phyloP scores from a whole-genome alignment of 2,113 vertebrate genomes.

The Bujurquina vittata region DNA sequence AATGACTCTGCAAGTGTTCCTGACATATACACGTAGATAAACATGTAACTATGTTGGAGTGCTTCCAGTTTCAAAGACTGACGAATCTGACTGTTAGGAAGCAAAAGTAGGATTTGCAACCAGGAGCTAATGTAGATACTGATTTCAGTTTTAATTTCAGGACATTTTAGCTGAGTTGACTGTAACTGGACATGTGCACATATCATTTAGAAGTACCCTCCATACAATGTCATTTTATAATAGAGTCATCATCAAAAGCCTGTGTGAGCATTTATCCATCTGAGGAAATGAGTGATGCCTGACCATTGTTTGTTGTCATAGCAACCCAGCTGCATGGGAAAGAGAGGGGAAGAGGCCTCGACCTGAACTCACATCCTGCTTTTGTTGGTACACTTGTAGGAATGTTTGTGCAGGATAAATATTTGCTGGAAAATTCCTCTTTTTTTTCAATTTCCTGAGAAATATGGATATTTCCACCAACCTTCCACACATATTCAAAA shows the following conservation, averaged over 20 bases:
- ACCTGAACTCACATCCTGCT: conserved; percentile 78
- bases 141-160: background rate
- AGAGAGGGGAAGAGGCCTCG: conserved; percentile 26
- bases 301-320: conserved; percentile 70
- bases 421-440: conserved; percentile 68
- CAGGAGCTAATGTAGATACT: background rate
- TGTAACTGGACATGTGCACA: background rate
- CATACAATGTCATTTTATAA: background rate
- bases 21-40: too few relatives aligned
- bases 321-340: background rate
- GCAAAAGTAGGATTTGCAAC: background rate
- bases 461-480: conserved; percentile 44
- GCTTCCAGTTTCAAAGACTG: too few relatives aligned
- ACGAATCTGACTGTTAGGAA: background rate
- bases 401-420: conserved; percentile 74
- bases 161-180: background rate
- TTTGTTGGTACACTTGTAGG: conserved; percentile 74
- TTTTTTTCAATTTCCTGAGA: conserved; percentile 21
- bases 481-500: too few relatives aligned
- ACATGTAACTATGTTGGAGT: too few relatives aligned
- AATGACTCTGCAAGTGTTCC: too few relatives aligned
- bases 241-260: conserved; percentile 12
- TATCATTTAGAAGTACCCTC: too few relatives aligned
- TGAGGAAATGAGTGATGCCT: conserved; percentile 70
- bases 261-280: conserved; percentile 40